A percentile compares a stretch with the other conserved stretches of the same genome.
Conservation (phyloP, 2,797 vertebrate species). For the Prionace glauca region DNA sequence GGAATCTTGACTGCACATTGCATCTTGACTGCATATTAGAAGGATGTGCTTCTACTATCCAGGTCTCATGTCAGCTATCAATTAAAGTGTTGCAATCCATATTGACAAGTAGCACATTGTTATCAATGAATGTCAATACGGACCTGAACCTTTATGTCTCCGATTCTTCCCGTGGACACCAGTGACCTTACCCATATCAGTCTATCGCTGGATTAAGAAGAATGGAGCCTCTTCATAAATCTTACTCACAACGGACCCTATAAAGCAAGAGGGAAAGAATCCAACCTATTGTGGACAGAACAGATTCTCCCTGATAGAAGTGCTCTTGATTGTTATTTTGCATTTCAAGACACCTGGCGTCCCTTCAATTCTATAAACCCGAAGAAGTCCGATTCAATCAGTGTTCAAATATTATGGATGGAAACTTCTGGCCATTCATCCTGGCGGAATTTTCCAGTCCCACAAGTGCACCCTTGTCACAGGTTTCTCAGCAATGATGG, state of each 20-base stretch:
- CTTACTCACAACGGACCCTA: background rate
- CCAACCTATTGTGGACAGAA: background rate
- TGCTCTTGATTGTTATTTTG: background rate
- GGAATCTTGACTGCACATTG: background rate
- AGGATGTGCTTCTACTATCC: background rate
- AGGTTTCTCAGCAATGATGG: too few relatives aligned
- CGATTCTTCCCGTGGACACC: background rate
- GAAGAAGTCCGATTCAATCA: background rate
- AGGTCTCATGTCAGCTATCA: background rate
- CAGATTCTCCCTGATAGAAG: background rate
- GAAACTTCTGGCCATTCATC: too few relatives aligned
- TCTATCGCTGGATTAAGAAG: background rate
- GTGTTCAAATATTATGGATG: background rate
- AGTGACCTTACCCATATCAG: background rate
- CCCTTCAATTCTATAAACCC: background rate
- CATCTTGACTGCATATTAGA: too few relatives aligned
- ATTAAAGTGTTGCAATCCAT: background rate
- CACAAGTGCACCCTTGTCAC: too few relatives aligned
- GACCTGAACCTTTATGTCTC: background rate
- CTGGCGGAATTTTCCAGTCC: too few relatives aligned
- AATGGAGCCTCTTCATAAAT: background rate
- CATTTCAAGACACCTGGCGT: background rate
- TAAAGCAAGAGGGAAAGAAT: background rate
- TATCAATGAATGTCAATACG: background rate
- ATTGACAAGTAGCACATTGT: background rate